A percentile compares a stretch with the other conserved stretches of the same genome.
Evolutionary conservation across 1,140 invertebrate species (phyloP).

Genomic region (Drosophila rhopaloa): DNA sequence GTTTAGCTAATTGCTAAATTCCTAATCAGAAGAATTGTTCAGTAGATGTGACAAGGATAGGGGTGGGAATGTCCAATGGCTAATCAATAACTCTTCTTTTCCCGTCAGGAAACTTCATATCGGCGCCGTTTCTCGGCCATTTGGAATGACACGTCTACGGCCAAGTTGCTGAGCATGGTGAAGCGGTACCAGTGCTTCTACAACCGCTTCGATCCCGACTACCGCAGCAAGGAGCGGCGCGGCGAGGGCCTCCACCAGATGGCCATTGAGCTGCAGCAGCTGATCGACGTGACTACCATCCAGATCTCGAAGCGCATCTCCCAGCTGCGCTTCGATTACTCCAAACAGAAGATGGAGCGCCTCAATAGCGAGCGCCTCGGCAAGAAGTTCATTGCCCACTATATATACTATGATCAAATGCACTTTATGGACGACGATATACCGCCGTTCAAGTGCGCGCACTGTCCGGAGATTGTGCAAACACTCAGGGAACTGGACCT

Average conservation of each 20-base stretch:
- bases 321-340: slow-evolving; percentile 79
- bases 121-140: slow-evolving; percentile 75
- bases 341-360: slow-evolving; percentile 76
- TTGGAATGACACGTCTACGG: slow-evolving; percentile 79
- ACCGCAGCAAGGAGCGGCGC: slow-evolving; percentile 78
- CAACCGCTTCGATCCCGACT: slow-evolving; percentile 76
- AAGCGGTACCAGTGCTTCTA: slow-evolving; percentile 79
- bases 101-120: slow-evolving; percentile 68
- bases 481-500: slow-evolving; percentile 72
- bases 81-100: slow-evolving; percentile 1
- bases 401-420: slow-evolving; percentile 80
- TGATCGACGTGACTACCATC: slow-evolving; percentile 77
- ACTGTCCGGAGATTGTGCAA: slow-evolving; percentile 71
- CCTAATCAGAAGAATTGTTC: background rate
- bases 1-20: background rate
- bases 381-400: slow-evolving; percentile 69
- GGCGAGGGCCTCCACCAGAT: slow-evolving; percentile 78
- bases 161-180: slow-evolving; percentile 70
- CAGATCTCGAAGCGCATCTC: slow-evolving; percentile 82
- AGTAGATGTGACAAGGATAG: background rate
- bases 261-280: slow-evolving; percentile 68
- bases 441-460: slow-evolving; percentile 78
- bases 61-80: background rate
- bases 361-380: slow-evolving; percentile 67
- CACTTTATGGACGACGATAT: slow-evolving; percentile 79